A percentile compares a stretch with the other conserved stretches of the same genome.
Conservation (phyloP, 2,888 invertebrate genomes). For the Drosophila mimetica region DNA sequence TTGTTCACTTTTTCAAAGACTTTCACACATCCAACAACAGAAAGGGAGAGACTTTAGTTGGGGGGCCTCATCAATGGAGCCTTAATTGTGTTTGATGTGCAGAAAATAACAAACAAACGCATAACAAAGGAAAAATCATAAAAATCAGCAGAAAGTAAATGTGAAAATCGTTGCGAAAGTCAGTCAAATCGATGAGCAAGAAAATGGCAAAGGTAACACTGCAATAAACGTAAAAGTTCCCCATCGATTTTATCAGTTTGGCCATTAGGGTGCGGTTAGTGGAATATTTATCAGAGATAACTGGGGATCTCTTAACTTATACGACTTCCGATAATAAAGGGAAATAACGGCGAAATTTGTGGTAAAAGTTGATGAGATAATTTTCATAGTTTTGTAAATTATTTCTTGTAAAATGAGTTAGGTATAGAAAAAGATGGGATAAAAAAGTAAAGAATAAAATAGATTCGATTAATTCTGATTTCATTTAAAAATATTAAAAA, state of each 20-base stretch:
- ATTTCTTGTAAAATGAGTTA: neutral
- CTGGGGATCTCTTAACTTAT: conserved; percentile 8
- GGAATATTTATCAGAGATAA: conserved; percentile 16
- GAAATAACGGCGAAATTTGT: neutral
- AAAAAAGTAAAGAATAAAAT: neutral
- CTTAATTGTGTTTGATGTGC: conserved; percentile 49
- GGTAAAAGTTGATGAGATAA: neutral
- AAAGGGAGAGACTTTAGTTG: conserved; percentile 10
- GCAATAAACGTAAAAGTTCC: conserved; percentile 17
- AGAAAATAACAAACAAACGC: conserved; percentile 27
- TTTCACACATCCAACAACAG: conserved; percentile 49
- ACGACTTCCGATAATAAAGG: conserved; percentile 4
- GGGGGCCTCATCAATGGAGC: conserved; percentile 31
- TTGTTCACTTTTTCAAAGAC: conserved; percentile 48
- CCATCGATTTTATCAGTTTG: conserved; percentile 43
- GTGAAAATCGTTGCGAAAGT: conserved; percentile 56
- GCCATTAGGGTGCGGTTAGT: conserved; percentile 28
- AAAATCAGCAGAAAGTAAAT: conserved; percentile 29
- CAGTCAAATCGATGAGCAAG: conserved; percentile 27
- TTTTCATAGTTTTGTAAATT: neutral
- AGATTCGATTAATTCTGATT: no score
- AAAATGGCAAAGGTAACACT: conserved; percentile 68
- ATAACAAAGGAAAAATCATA: conserved; percentile 42
- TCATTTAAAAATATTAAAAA: no score
- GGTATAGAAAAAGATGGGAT: neutral